Evolutionary conservation across 2,888 invertebrate genomes (phyloP), one percentile per base, ranked within the genome.

Genomic region (Ecdyonurus torrentis): DNA sequence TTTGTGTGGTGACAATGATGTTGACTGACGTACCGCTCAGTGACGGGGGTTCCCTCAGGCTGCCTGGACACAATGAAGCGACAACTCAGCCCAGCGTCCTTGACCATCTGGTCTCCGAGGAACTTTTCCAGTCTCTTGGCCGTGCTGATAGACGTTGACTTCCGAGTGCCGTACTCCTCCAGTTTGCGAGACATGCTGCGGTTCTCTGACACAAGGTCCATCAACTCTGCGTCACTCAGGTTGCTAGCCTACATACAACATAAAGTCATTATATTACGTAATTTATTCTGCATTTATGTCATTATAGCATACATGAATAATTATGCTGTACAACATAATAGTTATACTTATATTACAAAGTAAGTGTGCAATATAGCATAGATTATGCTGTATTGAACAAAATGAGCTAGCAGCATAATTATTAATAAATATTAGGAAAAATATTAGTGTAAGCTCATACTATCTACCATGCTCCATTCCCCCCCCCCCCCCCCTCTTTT

Each of bases 61-160:
- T 94, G 95, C 69, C 83, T 87, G 0, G 96, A 91, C 71, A 99
- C 98, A 66, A 99, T 89, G 73, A 90, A 97, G 74, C 89, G 88
- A 76, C 99, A 99, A 64, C 94, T 91, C 66, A 99, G 77, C 0
- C 99, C 99, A 1, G 96, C 95, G 76, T 99, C 98, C 74, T 98
- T 98, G 7, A 97, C 93, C 96, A 99, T 98, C 75, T 98, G 91
- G 74, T 97, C 96, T 0, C 98, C 98, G 24, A 99, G 78, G 74
- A 99, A 98, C 79, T 99, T 98, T 0, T 98, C 96, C 66, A 99
- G 76, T 62, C 99, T 79, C 73, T 92, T 96, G 0, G 99, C 99
- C 0, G 98, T 99, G 18, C 95, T 95, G 68, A 99, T 99, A 0
- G 97, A 97, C 0, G 96, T 95, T 0, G 97, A 97, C 74, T 99